A percentile compares a stretch with the other conserved stretches of the same genome.
Evolutionary conservation across 2,888 invertebrate genomes (phyloP).

Genomic region (Erpobdella octoculata): DNA sequence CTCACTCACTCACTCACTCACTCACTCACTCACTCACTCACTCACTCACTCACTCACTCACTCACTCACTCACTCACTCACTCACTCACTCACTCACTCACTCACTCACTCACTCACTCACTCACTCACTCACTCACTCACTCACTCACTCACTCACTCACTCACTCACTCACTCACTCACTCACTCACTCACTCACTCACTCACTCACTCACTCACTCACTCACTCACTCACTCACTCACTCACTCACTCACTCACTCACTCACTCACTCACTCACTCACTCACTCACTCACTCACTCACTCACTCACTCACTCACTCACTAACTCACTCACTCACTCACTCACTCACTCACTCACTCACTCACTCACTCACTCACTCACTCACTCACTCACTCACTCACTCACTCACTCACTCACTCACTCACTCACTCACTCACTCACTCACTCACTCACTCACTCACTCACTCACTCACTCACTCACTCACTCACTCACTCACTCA

Average conservation of each 20-base stretch:
- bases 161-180: not conserved
- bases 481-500: conserved; percentile 26
- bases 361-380: conserved; percentile 30
- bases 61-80: conserved; percentile 18
- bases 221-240: conserved; percentile 28
- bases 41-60: conserved; percentile 29
- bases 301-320: conserved; percentile 28
- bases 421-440: conserved; percentile 29
- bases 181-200: not conserved
- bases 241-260: conserved; percentile 31
- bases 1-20: conserved; percentile 20
- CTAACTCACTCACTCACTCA: conserved; percentile 27
- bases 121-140: not conserved
- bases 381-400: conserved; percentile 26
- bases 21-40: conserved; percentile 27
- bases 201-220: not conserved
- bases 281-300: conserved; percentile 29
- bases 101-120: conserved; percentile 5
- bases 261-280: conserved; percentile 25
- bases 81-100: conserved; percentile 17
- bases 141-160: not conserved
- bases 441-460: conserved; percentile 25
- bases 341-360: conserved; percentile 19
- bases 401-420: conserved; percentile 27
- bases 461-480: conserved; percentile 31